Evolutionary conservation across 92 coral and sea anemone species (phyloP).

Genomic region (Metridium senile): DNA sequence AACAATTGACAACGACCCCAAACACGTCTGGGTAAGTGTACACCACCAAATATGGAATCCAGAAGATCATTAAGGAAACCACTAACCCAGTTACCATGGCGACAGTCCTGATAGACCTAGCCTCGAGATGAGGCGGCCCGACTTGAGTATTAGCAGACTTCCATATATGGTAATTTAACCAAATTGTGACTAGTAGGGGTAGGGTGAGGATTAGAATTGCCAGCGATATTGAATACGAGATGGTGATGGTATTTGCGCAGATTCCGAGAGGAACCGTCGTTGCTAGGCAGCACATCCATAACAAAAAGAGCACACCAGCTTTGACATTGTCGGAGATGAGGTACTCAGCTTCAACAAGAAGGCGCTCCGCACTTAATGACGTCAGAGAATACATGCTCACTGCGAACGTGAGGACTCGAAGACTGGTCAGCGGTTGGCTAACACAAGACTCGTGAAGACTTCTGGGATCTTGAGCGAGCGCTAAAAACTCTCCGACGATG

Average conservation of each 20-base stretch:
- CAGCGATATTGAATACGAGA: conserved; percentile 25
- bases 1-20: neutral
- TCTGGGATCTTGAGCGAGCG: conserved; percentile 16
- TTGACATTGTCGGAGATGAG: conserved; percentile 28
- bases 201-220: conserved; percentile 32
- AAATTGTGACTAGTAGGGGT: conserved; percentile 22
- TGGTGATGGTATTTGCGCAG: conserved; percentile 27
- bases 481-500: conserved; percentile 43
- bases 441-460: conserved; percentile 36
- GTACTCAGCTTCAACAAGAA: conserved; percentile 20
- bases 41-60: conserved; percentile 47
- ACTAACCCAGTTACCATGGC: conserved; percentile 28
- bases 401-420: conserved; percentile 33
- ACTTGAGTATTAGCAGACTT: conserved; percentile 40
- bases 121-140: conserved; percentile 32
- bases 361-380: conserved; percentile 43
- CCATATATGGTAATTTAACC: conserved; percentile 29
- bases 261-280: conserved; percentile 36
- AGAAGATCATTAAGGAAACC: conserved; percentile 29
- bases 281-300: conserved; percentile 47
- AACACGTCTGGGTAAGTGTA: conserved; percentile 15
- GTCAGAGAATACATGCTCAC: conserved; percentile 40
- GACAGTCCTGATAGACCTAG: neutral
- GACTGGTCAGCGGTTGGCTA: conserved; percentile 24
- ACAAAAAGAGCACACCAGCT: conserved; percentile 13